Conservation (phyloP, 2,888 invertebrate genomes). For the Nowickia ferox region DNA sequence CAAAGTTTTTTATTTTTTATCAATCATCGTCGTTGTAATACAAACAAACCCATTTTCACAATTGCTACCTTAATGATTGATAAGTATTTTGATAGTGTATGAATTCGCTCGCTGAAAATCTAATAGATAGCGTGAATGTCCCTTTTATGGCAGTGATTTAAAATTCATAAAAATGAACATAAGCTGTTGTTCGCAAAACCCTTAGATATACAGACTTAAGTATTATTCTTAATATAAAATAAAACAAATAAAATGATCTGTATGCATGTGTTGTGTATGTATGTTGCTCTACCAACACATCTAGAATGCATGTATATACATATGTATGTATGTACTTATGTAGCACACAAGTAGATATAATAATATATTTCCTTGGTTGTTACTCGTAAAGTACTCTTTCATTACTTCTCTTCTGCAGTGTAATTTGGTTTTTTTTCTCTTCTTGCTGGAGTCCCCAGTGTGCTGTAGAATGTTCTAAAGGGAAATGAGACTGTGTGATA, state of each 20-base stretch:
- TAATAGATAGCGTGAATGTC: no score
- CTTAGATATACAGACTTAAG: not conserved
- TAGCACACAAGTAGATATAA: constrained; percentile 1
- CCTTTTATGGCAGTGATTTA: no score
- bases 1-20: no score
- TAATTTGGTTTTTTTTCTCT: constrained; percentile 67
- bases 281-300: not conserved
- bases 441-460: constrained; percentile 77
- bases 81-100: no score
- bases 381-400: constrained; percentile 58
- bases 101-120: no score
- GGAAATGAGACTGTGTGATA: constrained; percentile 83
- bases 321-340: constrained; percentile 7
- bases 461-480: constrained; percentile 83
- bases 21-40: no score
- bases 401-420: constrained; percentile 58
- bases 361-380: constrained; percentile 46
- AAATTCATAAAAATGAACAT: not conserved
- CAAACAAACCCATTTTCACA: no score
- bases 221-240: constrained; percentile 19
- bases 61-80: no score
- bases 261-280: no score
- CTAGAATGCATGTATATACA: not conserved
- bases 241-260: not conserved
- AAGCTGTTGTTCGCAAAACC: not conserved